Conservation (phyloP, 2,888 invertebrate species). For the Hoplodrina blanda region DNA sequence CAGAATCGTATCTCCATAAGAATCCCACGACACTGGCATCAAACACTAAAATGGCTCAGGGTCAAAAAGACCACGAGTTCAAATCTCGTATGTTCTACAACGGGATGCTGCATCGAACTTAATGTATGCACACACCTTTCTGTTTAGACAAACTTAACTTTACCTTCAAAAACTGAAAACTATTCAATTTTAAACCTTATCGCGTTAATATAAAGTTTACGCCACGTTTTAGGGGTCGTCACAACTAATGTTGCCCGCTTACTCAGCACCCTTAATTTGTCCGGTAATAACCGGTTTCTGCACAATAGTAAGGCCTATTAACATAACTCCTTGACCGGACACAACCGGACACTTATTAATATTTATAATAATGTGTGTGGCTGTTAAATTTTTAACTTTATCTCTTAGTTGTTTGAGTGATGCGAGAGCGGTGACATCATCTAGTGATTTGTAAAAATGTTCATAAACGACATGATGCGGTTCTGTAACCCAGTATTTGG, state of each 20-base stretch:
- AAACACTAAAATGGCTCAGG: slow-evolving; percentile 79
- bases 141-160: slow-evolving; percentile 64
- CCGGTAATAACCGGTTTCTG: slow-evolving; percentile 82
- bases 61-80: slow-evolving; percentile 86
- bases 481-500: not conserved
- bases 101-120: slow-evolving; percentile 86
- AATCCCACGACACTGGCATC: slow-evolving; percentile 84
- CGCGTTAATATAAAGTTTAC: slow-evolving; percentile 14
- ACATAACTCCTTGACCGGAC: slow-evolving; percentile 90
- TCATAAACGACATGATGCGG: not conserved
- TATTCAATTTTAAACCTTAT: slow-evolving; percentile 67
- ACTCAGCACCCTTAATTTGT: slow-evolving; percentile 87
- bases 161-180: slow-evolving; percentile 31
- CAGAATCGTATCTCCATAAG: slow-evolving; percentile 77
- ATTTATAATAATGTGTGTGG: slow-evolving; percentile 80
- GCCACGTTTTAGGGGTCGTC: not conserved
- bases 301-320: slow-evolving; percentile 86
- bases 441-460: slow-evolving; percentile 41
- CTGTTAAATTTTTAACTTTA: slow-evolving; percentile 65
- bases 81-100: slow-evolving; percentile 74
- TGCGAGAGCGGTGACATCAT: slow-evolving; percentile 68
- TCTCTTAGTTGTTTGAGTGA: slow-evolving; percentile 76
- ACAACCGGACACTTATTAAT: slow-evolving; percentile 86
- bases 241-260: slow-evolving; percentile 61
- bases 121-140: slow-evolving; percentile 90